Evolutionary conservation across 2,888 invertebrate species (phyloP).

Genomic region (Platerodrilus igneus): DNA sequence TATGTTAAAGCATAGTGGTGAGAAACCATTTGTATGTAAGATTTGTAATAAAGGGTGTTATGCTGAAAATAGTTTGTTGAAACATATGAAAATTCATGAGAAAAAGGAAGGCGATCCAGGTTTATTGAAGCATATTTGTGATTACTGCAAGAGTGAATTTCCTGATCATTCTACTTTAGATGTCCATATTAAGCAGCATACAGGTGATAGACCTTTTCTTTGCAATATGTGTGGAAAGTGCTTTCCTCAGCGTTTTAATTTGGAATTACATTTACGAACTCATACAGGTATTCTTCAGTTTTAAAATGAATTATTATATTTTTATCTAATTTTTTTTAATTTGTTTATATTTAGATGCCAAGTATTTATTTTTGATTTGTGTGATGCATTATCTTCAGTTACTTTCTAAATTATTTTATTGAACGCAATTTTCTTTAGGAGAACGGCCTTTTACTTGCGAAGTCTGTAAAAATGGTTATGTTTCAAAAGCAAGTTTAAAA

Average conservation of each 20-base stretch:
- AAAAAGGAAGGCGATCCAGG: constrained; percentile 48
- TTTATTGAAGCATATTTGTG: constrained; percentile 47
- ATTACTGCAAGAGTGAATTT: constrained; percentile 48
- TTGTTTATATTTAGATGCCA: neutral
- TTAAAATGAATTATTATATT: neutral
- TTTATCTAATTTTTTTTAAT: neutral
- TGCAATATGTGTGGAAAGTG: constrained; percentile 48
- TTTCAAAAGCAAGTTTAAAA: constrained; percentile 48
- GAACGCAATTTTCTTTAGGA: constrained; percentile 39
- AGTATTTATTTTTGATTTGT: constrained; percentile 1
- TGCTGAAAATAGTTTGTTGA: constrained; percentile 47
- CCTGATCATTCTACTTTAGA: constrained; percentile 42
- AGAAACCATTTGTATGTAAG: constrained; percentile 50
- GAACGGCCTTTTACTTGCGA: constrained; percentile 48
- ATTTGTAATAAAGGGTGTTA: constrained; percentile 47
- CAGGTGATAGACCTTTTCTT: constrained; percentile 46
- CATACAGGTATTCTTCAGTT: constrained; percentile 48
- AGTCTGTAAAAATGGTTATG: constrained; percentile 48
- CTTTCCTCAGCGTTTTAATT: constrained; percentile 47
- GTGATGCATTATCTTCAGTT: no score
- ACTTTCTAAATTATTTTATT: neutral
- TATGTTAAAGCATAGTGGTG: constrained; percentile 48
- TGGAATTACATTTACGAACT: constrained; percentile 46
- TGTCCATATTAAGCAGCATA: constrained; percentile 48
- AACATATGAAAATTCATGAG: constrained; percentile 50